Evolutionary conservation across 2,888 invertebrate genomes (phyloP).

Genomic region (Ametastegia equiseti): DNA sequence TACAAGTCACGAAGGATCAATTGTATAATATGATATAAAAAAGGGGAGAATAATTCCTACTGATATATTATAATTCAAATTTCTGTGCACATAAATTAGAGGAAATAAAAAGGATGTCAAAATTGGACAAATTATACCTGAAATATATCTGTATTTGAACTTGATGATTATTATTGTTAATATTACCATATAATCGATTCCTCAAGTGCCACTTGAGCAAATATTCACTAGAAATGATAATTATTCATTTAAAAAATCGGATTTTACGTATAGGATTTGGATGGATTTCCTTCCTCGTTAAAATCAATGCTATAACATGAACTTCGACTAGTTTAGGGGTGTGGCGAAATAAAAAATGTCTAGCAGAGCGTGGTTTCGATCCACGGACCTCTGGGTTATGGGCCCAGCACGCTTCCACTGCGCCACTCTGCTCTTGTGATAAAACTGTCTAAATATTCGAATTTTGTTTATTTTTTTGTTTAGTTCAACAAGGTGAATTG

Average conservation of each 20-base stretch:
- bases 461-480: background rate
- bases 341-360: background rate
- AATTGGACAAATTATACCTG: too few species aligned
- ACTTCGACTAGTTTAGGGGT: background rate
- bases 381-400: conserved; percentile 49
- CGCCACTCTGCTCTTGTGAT: conserved; percentile 43
- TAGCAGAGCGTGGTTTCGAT: conserved; percentile 49
- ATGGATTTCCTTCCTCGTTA: background rate
- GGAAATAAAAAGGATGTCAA: too few species aligned
- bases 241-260: background rate
- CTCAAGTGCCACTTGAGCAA: too few species aligned
- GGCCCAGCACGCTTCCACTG: conserved; percentile 48
- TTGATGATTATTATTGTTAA: too few species aligned
- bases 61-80: too few species aligned
- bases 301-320: background rate
- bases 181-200: too few species aligned
- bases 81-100: too few species aligned
- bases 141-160: too few species aligned
- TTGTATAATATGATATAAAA: too few species aligned
- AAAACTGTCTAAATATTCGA: background rate
- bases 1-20: too few species aligned
- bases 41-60: too few species aligned
- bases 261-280: background rate
- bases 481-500: background rate
- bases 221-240: too few species aligned